Evolutionary conservation across 2,797 vertebrate genomes (phyloP).

Genomic region (Tokudaia tokunoshimensis): DNA sequence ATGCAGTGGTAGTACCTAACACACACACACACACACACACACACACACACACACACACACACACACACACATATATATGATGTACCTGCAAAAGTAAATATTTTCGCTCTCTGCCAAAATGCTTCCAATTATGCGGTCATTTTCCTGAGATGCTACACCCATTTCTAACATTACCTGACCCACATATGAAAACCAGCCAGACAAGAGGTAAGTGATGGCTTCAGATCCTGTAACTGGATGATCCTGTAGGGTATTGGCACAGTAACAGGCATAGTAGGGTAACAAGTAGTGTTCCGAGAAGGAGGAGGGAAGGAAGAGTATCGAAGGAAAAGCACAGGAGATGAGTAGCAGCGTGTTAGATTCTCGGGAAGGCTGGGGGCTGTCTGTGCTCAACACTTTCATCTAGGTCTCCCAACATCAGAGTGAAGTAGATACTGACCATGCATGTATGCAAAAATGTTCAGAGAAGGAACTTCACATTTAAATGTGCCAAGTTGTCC

Average conservation of each 20-base stretch:
- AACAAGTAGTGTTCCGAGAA: neutral
- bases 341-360: neutral
- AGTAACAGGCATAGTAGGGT: too few species aligned
- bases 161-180: neutral
- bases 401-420: neutral
- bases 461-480: neutral
- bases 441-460: neutral
- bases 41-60: neutral
- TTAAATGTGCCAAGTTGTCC: neutral
- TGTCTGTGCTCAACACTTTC: neutral
- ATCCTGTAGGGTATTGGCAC: neutral
- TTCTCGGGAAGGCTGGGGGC: neutral
- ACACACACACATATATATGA: neutral
- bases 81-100: neutral
- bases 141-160: neutral
- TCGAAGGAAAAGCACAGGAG: rapidly evolving
- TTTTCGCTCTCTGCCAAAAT: neutral
- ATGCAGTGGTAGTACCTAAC: neutral
- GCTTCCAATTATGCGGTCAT: neutral
- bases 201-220: neutral
- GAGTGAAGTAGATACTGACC: neutral
- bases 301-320: rapidly evolving
- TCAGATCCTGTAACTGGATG: neutral
- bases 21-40: neutral
- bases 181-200: neutral